Evolutionary conservation across 2,113 vertebrate genomes (phyloP), one percentile per base, ranked within the genome.

Genomic region (Centrocercus urophasianus): DNA sequence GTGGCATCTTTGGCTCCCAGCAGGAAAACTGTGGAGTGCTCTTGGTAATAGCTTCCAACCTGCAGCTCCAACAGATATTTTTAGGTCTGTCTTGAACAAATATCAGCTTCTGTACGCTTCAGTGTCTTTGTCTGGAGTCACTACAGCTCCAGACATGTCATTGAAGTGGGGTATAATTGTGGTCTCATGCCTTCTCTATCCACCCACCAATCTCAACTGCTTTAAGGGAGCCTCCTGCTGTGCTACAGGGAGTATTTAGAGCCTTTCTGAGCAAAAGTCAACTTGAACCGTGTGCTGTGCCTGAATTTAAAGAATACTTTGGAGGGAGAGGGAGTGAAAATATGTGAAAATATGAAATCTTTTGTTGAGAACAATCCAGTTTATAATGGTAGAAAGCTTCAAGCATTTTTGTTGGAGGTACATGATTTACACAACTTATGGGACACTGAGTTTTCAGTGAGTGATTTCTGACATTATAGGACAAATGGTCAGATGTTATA

Each of bases 141-240:
- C 81, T 93, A 43, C 83, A 84, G 76, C 90, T 97, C 95, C 97
- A 98, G 97, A 96, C 95, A 15, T 92, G 86, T 97, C 97, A 95
- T 25, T 96, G 96, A 91, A 96, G 92, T 10, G 96, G 93, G 94
- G 70, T 97, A 95, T 98, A 98, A 98, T 98, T 98, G 97, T 97
- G 97, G 95, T 94, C 97, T 97, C 95, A 79, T 95, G 96, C 79
- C 83, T 94, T 90, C 94, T 74, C 87, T 75, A 70, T 34, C 93
- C 95, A 97, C 98, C 97, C 97, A 98, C 96, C 96, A 95, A 96
- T 97, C 97, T 97, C 95, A 94, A 3, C 54, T 57, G 76, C 91
- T 95, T 96, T 72, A 34, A 85, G 94, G 81, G 93, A 96, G 90
- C 90, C 89, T 95, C 98, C 98, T 91, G 97, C 97, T 97, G 98